Conservation (phyloP, 1,140 invertebrate genomes). For the Apocrypta bakeri region DNA sequence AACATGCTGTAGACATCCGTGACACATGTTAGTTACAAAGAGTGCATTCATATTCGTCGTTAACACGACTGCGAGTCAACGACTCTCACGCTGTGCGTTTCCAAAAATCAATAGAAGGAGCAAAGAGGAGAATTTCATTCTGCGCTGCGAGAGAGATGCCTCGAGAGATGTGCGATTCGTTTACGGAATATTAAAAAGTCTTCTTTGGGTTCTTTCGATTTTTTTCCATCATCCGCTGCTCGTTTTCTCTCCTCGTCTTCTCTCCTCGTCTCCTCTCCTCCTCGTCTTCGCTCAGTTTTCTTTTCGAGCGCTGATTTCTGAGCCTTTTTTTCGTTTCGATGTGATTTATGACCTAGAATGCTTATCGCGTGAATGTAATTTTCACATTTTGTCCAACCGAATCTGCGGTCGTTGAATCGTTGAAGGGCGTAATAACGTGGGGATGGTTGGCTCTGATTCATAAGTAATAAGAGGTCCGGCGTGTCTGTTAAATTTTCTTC, state of each 20-base stretch:
- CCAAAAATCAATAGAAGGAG: background rate
- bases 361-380: background rate
- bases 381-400: background rate
- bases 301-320: conserved; percentile 15
- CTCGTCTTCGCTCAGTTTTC: background rate
- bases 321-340: conserved; percentile 16
- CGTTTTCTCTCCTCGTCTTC: no score
- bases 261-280: no score
- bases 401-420: background rate
- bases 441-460: no score
- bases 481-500: no score
- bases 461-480: no score
- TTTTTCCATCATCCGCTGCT: background rate
- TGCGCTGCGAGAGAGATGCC: conserved; percentile 4
- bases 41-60: conserved; percentile 40
- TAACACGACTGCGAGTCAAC: conserved; percentile 15
- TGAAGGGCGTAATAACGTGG: background rate
- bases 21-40: conserved; percentile 41
- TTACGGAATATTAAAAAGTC: conserved; percentile 30
- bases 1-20: conserved; percentile 36
- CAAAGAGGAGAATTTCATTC: background rate
- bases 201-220: background rate
- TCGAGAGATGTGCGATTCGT: conserved; percentile 19
- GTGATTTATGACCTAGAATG: conserved; percentile 29
- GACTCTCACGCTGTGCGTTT: conserved; percentile 28